These are phyloP conservation scores for Callyntrura guangdongensis DNA, from an alignment of 2,888 invertebrate species.

Conservation along the genomic window DNA sequence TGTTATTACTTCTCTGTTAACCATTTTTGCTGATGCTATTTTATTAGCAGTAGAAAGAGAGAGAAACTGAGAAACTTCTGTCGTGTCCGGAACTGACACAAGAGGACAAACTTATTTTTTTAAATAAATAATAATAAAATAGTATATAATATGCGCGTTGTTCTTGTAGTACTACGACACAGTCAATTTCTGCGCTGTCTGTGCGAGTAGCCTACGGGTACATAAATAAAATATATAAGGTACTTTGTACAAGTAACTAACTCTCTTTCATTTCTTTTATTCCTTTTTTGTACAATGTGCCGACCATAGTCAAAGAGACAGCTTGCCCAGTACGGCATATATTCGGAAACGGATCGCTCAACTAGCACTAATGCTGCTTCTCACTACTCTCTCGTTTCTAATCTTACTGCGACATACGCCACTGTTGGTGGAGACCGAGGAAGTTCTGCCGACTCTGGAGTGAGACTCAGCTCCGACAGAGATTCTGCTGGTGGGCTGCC, in stretches of 20 bases:
- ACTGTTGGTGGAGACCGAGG: constrained; percentile 83
- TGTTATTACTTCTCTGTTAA: neutral
- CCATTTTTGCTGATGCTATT: neutral
- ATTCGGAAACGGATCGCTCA: constrained; percentile 92
- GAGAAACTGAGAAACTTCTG: neutral
- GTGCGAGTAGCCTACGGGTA: neutral
- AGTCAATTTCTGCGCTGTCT: no score
- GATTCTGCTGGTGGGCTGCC: constrained; percentile 89
- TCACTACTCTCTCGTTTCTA: constrained; percentile 84
- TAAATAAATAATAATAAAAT: neutral
- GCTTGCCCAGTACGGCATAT: constrained; percentile 89
- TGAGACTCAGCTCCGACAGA: constrained; percentile 93
- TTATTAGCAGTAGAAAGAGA: neutral
- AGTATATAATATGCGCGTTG: neutral
- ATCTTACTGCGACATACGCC: constrained; percentile 84
- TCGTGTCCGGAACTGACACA: neutral
- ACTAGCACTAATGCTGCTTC: constrained; percentile 83
- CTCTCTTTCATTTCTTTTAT: constrained; percentile 6
- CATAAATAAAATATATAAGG: constrained; percentile 3
- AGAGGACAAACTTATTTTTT: neutral
- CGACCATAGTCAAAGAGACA: constrained; percentile 90
- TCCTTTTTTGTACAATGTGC: neutral
- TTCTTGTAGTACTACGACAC: no score
- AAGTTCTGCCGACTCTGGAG: constrained; percentile 93
- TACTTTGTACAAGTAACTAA: neutral